Evolutionary conservation across 2,888 invertebrate species (phyloP).

Genomic region (Metacarcinus magister): DNA sequence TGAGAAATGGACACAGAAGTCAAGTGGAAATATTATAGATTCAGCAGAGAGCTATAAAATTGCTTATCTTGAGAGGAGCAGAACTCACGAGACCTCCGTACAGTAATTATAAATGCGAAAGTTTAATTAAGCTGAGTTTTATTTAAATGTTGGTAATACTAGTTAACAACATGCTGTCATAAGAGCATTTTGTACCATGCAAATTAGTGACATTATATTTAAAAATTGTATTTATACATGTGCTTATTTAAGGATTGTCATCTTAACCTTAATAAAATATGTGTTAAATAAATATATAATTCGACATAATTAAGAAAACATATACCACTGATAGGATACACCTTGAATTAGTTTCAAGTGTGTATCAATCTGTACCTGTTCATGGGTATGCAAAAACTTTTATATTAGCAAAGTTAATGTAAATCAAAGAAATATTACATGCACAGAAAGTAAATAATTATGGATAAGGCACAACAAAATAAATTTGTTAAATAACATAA

Average conservation of each 20-base stretch:
- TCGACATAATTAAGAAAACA: neutral
- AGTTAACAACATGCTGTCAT: neutral
- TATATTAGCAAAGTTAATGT: neutral
- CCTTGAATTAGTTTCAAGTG: neutral
- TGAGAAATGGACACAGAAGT: too few relatives aligned
- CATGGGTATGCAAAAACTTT: neutral
- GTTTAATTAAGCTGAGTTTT: neutral
- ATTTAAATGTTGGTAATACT: neutral
- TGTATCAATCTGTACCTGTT: neutral
- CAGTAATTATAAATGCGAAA: neutral
- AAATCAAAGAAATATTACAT: neutral
- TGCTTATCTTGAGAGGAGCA: too few relatives aligned
- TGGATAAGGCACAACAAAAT: neutral
- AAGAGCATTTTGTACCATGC: neutral
- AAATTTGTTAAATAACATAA: neutral
- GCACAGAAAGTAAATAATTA: neutral
- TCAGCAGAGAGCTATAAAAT: too few relatives aligned
- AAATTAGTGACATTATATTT: neutral
- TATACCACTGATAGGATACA: neutral
- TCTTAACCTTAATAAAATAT: neutral
- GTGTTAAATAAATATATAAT: neutral
- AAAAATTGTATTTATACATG: neutral
- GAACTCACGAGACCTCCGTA: too few relatives aligned
- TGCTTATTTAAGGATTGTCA: neutral
- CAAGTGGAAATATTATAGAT: too few relatives aligned